Evolutionary conservation across 2,113 vertebrate species (phyloP).

Genomic region (Platycercus adscitus): DNA sequence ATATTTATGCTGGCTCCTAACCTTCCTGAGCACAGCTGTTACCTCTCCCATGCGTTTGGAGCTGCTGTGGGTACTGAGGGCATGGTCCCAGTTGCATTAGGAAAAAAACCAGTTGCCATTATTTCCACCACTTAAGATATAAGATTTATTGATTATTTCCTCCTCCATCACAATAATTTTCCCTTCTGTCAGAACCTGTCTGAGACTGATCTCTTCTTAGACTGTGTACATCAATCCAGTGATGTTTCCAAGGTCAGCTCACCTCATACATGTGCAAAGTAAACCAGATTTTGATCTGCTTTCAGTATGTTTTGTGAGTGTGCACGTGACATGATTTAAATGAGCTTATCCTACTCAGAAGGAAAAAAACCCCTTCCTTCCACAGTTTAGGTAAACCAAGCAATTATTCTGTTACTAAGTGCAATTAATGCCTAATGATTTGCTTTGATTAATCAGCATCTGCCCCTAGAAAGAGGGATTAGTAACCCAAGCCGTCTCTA

Average conservation of each 20-base stretch:
- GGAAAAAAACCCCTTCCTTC: slow-evolving; percentile 16
- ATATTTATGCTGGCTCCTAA: neutral
- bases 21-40: neutral
- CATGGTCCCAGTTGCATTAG: neutral
- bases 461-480: slow-evolving; percentile 73
- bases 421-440: slow-evolving; percentile 75
- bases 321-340: slow-evolving; percentile 28
- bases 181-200: neutral
- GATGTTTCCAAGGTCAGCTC: neutral
- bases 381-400: slow-evolving; percentile 71
- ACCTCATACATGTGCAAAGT: neutral
- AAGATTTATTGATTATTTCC: neutral
- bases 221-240: neutral
- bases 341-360: slow-evolving; percentile 60
- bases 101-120: rapidly evolving
- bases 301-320: neutral
- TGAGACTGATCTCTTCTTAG: neutral
- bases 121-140: neutral
- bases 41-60: neutral
- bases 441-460: slow-evolving; percentile 79
- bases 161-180: neutral
- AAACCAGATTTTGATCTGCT: neutral
- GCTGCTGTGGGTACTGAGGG: neutral
- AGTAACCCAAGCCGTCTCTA: slow-evolving; percentile 80
- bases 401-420: slow-evolving; percentile 73